A percentile compares a stretch with the other conserved stretches of the same genome.
Conservation (phyloP, 2,888 invertebrate species). For the Tetropium fuscum region DNA sequence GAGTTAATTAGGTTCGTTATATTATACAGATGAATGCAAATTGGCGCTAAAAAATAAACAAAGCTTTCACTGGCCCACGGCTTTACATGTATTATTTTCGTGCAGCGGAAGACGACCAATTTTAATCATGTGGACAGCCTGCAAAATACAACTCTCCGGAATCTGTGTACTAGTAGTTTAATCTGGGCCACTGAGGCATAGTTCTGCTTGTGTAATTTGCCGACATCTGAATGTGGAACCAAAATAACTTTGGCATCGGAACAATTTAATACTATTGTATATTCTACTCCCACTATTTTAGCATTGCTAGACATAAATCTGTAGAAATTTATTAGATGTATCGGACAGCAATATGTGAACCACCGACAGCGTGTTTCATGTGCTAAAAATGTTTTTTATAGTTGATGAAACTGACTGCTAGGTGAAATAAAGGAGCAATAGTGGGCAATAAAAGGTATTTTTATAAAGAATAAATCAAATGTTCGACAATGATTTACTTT, state of each 20-base stretch:
- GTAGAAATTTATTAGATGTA: neutral
- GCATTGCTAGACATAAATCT: conserved; percentile 2
- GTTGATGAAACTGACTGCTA: neutral
- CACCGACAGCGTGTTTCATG: conserved; percentile 3
- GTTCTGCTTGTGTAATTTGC: conserved; percentile 19
- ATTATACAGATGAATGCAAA: neutral
- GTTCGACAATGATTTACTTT: too few relatives aligned
- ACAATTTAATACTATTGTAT: conserved; percentile 18
- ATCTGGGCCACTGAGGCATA: conserved; percentile 15
- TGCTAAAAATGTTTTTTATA: too few relatives aligned
- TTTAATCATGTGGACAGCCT: conserved; percentile 6
- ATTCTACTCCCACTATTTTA: conserved; percentile 14
- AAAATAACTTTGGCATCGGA: conserved; percentile 22
- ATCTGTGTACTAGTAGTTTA: neutral
- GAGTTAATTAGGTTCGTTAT: neutral
- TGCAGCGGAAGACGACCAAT: neutral
- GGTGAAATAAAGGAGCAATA: too few relatives aligned
- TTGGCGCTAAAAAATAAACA: conserved; percentile 1
- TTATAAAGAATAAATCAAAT: too few relatives aligned
- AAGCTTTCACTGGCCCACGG: neutral
- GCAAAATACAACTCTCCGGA: neutral
- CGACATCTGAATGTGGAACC: conserved; percentile 15
- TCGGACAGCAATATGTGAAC: neutral
- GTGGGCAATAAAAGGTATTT: too few relatives aligned
- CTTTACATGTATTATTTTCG: neutral